Base-by-base conservation (phyloP, 2,888 invertebrate genomes). In the Baccha elongata region DNA sequence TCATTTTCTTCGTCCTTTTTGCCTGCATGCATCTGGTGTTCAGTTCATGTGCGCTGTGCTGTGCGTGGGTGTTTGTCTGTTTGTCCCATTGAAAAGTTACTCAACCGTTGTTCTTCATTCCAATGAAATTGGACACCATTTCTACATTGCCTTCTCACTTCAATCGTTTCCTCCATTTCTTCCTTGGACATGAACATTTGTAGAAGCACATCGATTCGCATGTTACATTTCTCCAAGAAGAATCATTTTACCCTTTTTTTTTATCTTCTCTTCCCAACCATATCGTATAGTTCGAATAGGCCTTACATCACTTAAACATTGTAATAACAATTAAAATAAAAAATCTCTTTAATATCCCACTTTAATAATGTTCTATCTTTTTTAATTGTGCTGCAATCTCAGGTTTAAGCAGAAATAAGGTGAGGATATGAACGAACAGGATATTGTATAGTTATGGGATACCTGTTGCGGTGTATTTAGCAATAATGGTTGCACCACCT, bases 401-500 rank as follows among this genome's bases (percentile, higher is more conserved):
- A 10, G 17, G 17, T 26, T 40, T 29, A 52, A 52, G 44, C 8
- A 10, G 17, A 53, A 26, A n/a, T 11, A 58, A 21, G 6, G 13
- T 37, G 6, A 50, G 13, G 11, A 23, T 55, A 50, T 21, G 15
- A 13, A n/a, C 15, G 26, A 64, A 58, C 50, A 52, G 53, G 23
- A 23, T 23, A 23, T 23, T 3, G 23, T 3, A 23, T 23, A 29
- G 11, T 50, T 65, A 46, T 46, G 40, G 67, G 53, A 62, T 58
- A 46, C 79, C 68, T 79, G 73, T 74, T 80, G 65, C 68, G 23
- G 68, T 64, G 79, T 74, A 80, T 80, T 80, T 73, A 80, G 79
- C 74, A 74, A 74, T 80, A 80, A 80, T 80, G 74, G 68, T 53
- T 17, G 52, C 68, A 60, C 75, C 65, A 69, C 80, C 80, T 75